A percentile compares a stretch with the other conserved stretches of the same genome.
phyloP scores from a whole-genome alignment of 2,888 invertebrate genomes.

The Zele albiditarsus region DNA sequence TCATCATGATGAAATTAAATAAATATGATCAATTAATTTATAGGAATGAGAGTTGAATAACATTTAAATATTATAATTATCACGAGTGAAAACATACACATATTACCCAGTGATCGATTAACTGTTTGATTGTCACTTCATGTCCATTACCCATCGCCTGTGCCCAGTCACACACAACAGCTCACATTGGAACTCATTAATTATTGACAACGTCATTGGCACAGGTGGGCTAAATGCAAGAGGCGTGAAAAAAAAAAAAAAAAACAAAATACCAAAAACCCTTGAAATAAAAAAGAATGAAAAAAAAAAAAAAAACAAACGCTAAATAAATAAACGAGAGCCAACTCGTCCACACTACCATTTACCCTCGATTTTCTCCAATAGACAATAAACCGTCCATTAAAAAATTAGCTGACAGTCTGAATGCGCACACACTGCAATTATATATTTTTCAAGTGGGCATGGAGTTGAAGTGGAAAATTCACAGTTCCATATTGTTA shows the following conservation, averaged over 20 bases:
- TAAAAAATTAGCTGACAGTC: constrained; percentile 9
- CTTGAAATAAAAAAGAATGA: background rate
- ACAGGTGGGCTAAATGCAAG: background rate
- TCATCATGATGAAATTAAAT: background rate
- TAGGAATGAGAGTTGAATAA: background rate
- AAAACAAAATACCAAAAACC: background rate
- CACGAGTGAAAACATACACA: background rate
- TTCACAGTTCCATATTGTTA: background rate
- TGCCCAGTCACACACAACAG: constrained; percentile 3
- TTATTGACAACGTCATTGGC: constrained; percentile 24
- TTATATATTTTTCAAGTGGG: constrained; percentile 12
- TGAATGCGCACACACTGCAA: background rate
- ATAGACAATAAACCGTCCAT: constrained; percentile 2
- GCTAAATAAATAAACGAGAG: background rate
- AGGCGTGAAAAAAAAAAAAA: constrained; percentile 7
- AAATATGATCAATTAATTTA: background rate
- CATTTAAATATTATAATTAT: background rate
- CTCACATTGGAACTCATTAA: constrained; percentile 4
- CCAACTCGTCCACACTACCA: background rate
- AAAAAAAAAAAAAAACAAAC: background rate
- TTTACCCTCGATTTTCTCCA: background rate
- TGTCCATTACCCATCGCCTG: background rate
- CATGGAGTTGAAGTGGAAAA: background rate
- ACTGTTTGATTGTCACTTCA: background rate
- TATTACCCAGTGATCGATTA: background rate